Evolutionary conservation across 2,888 invertebrate species (phyloP), one percentile per base, ranked within the genome.

Genomic region (Cryptophagus acutangulus): DNA sequence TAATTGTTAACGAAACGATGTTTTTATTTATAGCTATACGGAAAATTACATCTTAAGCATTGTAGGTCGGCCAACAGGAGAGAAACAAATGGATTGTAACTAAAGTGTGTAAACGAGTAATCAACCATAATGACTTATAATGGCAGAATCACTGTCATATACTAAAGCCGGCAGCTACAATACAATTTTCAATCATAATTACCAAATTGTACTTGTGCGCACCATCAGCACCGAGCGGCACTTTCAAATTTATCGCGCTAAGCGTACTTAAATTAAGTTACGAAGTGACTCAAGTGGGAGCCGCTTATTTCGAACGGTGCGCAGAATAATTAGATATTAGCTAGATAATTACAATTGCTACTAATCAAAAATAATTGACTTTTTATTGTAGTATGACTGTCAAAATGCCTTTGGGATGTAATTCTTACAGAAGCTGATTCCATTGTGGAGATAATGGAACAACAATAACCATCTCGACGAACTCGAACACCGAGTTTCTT

Each of bases 101-200:
- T 51, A 48, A 52, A 51, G 49, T 52, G 52, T 54, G 46, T 46
- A 51, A 55, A 55, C 50, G 47, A 50, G 49, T 48, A 54, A 55
- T 57, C 55, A 54, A 29, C 46, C 48, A 55, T 58, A 57, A 57
- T 57, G 56, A 59, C 54, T 53, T 48, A 59, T 59, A 57, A 57
- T 57, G 41, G 45, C 50, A 51, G 55, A 57, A 55, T 54, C 53
- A 50, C 54, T 59, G 57, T 59, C 57, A 57, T n/a, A n/a, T 57
- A 55, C 48, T 48, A 40, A 39, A 46, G 52, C 54, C 56, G 55
- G 55, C 56, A 56, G 57, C 57, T 46, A 49, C 45, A 49, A 45
- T 51, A 49, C 57, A 57, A 56, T 58, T 56, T 57, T 54, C 58
- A 58, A 57, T 58, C 58, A 58, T 57, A 58, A 58, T 58, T 57